phyloP scores from a whole-genome alignment of 2,797 vertebrate species.

The Philypnodon macrostomus region DNA sequence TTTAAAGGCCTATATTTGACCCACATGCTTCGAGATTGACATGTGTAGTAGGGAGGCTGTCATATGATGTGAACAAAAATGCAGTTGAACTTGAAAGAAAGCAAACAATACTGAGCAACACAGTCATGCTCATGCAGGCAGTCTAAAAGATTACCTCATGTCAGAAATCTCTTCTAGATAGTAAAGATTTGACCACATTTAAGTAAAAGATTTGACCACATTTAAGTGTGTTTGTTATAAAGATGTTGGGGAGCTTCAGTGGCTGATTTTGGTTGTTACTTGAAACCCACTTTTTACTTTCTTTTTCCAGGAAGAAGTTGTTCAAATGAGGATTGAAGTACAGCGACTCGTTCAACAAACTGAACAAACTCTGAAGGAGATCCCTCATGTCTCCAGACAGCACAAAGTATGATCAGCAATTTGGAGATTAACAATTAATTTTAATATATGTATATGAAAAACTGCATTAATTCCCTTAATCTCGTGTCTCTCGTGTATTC shows the following conservation, averaged over 20 bases:
- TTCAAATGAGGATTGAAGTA: conserved; percentile 56
- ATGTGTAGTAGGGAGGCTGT: neutral
- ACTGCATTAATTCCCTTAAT: too few relatives aligned
- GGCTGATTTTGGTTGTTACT: too few relatives aligned
- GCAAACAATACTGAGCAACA: neutral
- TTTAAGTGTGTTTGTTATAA: too few relatives aligned
- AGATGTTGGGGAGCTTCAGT: too few relatives aligned
- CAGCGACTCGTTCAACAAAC: conserved; percentile 49
- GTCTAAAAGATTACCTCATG: neutral
- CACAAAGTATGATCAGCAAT: conserved; percentile 65
- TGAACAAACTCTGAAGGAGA: conserved; percentile 39
- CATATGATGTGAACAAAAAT: conserved; percentile 4
- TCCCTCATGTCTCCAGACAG: conserved; percentile 54
- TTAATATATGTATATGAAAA: too few relatives aligned
- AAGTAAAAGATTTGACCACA: too few relatives aligned
- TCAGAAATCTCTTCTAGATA: neutral
- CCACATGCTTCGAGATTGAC: too few relatives aligned
- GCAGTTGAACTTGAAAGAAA: neutral
- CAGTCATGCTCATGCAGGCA: neutral
- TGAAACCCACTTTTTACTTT: conserved; percentile 27
- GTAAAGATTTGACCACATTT: too few relatives aligned
- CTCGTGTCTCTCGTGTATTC: too few relatives aligned
- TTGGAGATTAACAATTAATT: neutral
- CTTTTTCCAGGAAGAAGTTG: conserved; percentile 57
- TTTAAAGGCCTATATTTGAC: too few relatives aligned